Conservation (phyloP, 2,888 invertebrate species). For the Conops quadrifasciatus region DNA sequence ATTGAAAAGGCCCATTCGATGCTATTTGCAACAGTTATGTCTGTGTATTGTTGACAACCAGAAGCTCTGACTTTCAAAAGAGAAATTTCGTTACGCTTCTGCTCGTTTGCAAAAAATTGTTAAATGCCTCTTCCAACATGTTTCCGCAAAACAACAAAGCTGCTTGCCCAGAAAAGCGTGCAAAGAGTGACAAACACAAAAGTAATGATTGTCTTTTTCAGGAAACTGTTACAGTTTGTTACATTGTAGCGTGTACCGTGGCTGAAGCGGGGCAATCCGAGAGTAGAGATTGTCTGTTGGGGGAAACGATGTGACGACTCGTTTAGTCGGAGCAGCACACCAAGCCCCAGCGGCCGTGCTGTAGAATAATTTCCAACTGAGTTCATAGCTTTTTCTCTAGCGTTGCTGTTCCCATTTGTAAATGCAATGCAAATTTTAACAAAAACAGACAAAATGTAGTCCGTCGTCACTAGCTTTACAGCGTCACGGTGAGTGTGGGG, state of each 20-base stretch:
- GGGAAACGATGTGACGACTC: constrained; percentile 2
- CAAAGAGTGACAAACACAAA: background rate
- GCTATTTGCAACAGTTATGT: no score
- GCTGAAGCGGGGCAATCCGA: background rate
- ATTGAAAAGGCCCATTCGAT: no score
- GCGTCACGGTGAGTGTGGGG: background rate
- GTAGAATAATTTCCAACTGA: constrained; percentile 17
- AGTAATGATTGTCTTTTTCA: constrained; percentile 4
- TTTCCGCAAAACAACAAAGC: no score
- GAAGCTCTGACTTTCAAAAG: no score
- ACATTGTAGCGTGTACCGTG: background rate
- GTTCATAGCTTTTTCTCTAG: constrained; percentile 10
- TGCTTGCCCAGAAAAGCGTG: no score
- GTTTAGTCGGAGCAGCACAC: constrained; percentile 14
- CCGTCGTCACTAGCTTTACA: no score
- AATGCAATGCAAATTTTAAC: constrained; percentile 21
- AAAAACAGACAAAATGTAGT: background rate
- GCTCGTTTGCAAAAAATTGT: no score
- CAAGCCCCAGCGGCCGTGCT: constrained; percentile 2
- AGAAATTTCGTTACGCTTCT: no score
- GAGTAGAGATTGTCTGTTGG: background rate
- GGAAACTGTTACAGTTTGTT: background rate
- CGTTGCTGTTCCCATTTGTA: constrained; percentile 16
- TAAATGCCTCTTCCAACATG: no score
- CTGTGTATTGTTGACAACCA: no score